These are phyloP conservation scores for Mesorhabditis spiculigera DNA, from an alignment of 2,888 invertebrate genomes.

Conservation along the genomic window DNA sequence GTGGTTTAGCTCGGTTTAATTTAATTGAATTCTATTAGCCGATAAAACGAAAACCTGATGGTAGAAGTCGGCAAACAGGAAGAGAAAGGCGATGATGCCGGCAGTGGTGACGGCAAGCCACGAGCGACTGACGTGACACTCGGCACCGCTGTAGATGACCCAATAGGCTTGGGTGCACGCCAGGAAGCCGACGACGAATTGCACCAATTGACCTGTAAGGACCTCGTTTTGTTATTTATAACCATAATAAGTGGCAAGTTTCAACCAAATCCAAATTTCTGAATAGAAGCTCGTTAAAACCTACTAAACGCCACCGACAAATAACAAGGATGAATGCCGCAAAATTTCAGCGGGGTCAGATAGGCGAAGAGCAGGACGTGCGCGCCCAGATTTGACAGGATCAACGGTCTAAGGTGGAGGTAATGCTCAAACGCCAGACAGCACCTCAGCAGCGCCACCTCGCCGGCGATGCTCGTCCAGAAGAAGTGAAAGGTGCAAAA, in stretches of 20 bases:
- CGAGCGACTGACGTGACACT: slow-evolving; percentile 21
- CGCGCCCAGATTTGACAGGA: slow-evolving; percentile 26
- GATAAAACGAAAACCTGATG: slow-evolving; percentile 10
- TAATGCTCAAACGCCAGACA: not conserved
- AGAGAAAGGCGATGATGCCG: slow-evolving; percentile 19
- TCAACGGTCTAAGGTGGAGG: slow-evolving; percentile 23
- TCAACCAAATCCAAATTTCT: not conserved
- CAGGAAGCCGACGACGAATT: slow-evolving; percentile 21
- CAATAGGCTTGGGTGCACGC: not conserved
- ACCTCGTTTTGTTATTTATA: not conserved
- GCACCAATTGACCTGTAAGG: slow-evolving; percentile 28
- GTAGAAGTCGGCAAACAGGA: slow-evolving; percentile 33
- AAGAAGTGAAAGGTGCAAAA: slow-evolving; percentile 23
- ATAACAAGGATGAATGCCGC: slow-evolving; percentile 31
- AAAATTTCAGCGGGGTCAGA: slow-evolving; percentile 23
- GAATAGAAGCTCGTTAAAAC: not conserved
- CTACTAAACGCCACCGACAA: slow-evolving; percentile 19
- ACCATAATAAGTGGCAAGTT: not conserved
- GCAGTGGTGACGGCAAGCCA: slow-evolving; percentile 20
- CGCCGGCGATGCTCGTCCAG: slow-evolving; percentile 22
- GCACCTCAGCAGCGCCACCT: slow-evolving; percentile 24
- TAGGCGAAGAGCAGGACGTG: slow-evolving; percentile 34
- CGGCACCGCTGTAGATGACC: slow-evolving; percentile 14
- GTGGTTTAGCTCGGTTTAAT: not conserved
- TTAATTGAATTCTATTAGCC: not conserved